A percentile compares a stretch with the other conserved stretches of the same genome.
These are phyloP conservation scores for Lepidurus packardi DNA, from an alignment of 1,140 invertebrate species.

Conservation along the genomic window DNA sequence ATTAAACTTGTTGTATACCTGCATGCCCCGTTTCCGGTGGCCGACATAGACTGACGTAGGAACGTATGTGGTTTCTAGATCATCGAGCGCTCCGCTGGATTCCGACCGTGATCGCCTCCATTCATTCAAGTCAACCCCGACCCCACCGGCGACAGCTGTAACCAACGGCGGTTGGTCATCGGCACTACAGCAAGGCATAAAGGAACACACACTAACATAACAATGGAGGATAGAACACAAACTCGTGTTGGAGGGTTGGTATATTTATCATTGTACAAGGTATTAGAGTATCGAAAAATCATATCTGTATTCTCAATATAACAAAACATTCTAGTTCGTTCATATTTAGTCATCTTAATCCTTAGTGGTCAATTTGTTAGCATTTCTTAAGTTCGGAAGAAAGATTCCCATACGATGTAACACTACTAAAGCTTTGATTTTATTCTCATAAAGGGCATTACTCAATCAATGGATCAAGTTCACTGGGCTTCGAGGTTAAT, in stretches of 20 bases:
- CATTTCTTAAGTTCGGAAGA: too few species aligned
- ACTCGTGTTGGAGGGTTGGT: slow-evolving; percentile 1
- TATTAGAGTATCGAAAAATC: too few species aligned
- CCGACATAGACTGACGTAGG: slow-evolving; percentile 40
- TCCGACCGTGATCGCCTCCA: slow-evolving; percentile 63
- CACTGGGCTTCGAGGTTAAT: too few species aligned
- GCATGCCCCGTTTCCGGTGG: slow-evolving; percentile 36
- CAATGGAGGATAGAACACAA: slow-evolving; percentile 10
- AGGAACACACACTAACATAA: not conserved
- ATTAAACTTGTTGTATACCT: not conserved
- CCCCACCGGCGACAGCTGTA: slow-evolving; percentile 47
- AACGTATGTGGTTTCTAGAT: slow-evolving; percentile 64
- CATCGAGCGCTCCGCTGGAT: slow-evolving; percentile 55
- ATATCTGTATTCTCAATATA: too few species aligned
- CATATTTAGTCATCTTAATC: too few species aligned
- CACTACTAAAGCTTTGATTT: too few species aligned
- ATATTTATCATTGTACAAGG: not conserved
- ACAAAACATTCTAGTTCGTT: too few species aligned
- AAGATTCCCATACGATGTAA: too few species aligned
- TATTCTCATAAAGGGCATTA: too few species aligned
- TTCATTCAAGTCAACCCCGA: slow-evolving; percentile 58
- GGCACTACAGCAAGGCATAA: slow-evolving; percentile 29
- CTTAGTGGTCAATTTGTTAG: too few species aligned
- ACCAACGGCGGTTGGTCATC: slow-evolving; percentile 31
- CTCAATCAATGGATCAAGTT: too few species aligned